These are phyloP conservation scores for Lithophane leautieri DNA, from an alignment of 2,888 invertebrate species.

Conservation along the genomic window DNA sequence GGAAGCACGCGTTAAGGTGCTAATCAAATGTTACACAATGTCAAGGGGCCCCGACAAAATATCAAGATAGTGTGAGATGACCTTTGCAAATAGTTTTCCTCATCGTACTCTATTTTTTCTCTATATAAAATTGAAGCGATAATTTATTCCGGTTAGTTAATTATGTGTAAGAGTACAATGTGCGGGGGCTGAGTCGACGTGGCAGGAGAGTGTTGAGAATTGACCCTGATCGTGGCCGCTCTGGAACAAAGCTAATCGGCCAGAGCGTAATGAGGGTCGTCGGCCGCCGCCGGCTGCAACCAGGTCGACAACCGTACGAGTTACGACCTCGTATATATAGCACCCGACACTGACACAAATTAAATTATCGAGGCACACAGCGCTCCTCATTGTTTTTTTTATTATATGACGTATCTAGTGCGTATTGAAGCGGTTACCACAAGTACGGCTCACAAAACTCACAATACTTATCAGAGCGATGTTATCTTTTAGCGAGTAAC, in stretches of 20 bases:
- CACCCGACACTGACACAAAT: slow-evolving; percentile 57
- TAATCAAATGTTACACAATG: slow-evolving; percentile 42
- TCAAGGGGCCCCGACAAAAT: slow-evolving; percentile 28
- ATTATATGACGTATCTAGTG: slow-evolving; percentile 18
- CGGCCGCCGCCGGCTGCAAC: slow-evolving; percentile 57
- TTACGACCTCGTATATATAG: slow-evolving; percentile 45
- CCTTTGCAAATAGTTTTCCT: slow-evolving; percentile 18
- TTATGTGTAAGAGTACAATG: slow-evolving; percentile 62
- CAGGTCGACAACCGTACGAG: slow-evolving; percentile 63
- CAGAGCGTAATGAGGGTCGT: slow-evolving; percentile 69
- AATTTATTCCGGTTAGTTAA: slow-evolving; percentile 62
- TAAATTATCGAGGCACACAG: slow-evolving; percentile 55
- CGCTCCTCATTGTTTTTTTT: slow-evolving; percentile 44
- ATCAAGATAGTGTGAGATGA: slow-evolving; percentile 16
- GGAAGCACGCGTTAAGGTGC: slow-evolving; percentile 62
- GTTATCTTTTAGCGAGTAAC: slow-evolving; percentile 31
- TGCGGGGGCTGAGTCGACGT: slow-evolving; percentile 59
- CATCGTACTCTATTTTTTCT: slow-evolving; percentile 10
- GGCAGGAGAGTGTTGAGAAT: slow-evolving; percentile 50
- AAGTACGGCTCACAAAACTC: slow-evolving; percentile 17
- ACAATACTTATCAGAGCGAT: slow-evolving; percentile 24
- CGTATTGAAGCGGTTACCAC: slow-evolving; percentile 7
- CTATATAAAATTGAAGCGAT: slow-evolving; percentile 57
- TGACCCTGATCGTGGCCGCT: slow-evolving; percentile 70
- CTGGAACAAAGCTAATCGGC: slow-evolving; percentile 61